Conservation (phyloP, 2,797 vertebrate genomes). For the Mallotus villosus region DNA sequence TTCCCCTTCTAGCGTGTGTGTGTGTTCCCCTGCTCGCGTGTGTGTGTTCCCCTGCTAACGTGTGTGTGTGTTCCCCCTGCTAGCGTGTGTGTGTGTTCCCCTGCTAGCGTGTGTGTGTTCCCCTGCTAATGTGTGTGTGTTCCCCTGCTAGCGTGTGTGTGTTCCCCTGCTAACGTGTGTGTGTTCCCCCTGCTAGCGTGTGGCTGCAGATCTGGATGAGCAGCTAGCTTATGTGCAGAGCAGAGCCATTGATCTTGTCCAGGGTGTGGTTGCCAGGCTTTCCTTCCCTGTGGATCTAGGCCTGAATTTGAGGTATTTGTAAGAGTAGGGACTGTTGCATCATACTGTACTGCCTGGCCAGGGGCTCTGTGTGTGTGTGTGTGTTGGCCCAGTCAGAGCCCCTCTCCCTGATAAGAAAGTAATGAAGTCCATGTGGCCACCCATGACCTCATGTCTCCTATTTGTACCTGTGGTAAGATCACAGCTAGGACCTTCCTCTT, state of each 20-base stretch:
- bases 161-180: neutral
- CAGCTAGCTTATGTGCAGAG: constrained; percentile 24
- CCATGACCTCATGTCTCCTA: constrained; percentile 3
- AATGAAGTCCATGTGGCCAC: neutral
- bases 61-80: neutral
- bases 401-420: neutral
- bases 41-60: neutral
- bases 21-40: too few species aligned
- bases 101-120: neutral
- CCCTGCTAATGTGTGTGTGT: neutral
- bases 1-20: neutral
- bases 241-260: constrained; percentile 51
- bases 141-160: neutral
- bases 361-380: neutral
- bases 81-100: too few species aligned
- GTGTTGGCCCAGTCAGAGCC: neutral
- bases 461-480: constrained; percentile 40
- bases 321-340: constrained; percentile 7
- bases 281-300: constrained; percentile 55
- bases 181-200: neutral
- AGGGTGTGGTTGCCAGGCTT: constrained; percentile 41
- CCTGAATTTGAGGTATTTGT: constrained; percentile 13
- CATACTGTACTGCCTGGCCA: neutral
- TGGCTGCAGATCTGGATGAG: neutral
- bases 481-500: constrained; percentile 22